Conservation (phyloP, 2,888 invertebrate species). For the Sisyra nigra region DNA sequence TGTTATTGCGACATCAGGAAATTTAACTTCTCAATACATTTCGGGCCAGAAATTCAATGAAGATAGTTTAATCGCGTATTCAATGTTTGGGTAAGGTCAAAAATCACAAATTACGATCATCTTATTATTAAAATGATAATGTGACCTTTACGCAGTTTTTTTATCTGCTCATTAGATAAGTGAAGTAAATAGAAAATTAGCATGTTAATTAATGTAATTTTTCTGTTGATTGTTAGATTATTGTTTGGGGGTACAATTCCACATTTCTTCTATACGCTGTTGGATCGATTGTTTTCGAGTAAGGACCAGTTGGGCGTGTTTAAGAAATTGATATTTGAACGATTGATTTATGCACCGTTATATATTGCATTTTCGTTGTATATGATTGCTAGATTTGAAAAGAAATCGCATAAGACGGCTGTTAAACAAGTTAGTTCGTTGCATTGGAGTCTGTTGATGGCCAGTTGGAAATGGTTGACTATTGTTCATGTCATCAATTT, state of each 20-base stretch:
- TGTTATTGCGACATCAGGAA: slow-evolving; percentile 53
- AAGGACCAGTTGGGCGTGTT: slow-evolving; percentile 29
- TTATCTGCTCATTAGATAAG: no score
- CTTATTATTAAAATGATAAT: slow-evolving; percentile 8
- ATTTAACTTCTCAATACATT: slow-evolving; percentile 54
- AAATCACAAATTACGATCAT: no score
- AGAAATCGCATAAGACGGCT: slow-evolving; percentile 50
- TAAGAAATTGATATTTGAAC: slow-evolving; percentile 51
- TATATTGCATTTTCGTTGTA: slow-evolving; percentile 61
- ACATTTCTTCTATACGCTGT: slow-evolving; percentile 54
- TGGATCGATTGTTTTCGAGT: slow-evolving; percentile 43
- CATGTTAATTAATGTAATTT: slow-evolving; percentile 6
- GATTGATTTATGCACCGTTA: slow-evolving; percentile 52
- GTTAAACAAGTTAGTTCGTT: slow-evolving; percentile 42
- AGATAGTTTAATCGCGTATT: slow-evolving; percentile 56
- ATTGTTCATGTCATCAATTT: slow-evolving; percentile 58
- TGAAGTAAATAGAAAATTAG: slow-evolving; percentile 2
- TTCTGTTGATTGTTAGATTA: slow-evolving; percentile 32
- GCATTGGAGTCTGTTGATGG: slow-evolving; percentile 46
- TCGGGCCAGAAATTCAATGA: slow-evolving; percentile 47
- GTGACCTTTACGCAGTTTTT: not conserved
- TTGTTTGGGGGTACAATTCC: slow-evolving; percentile 68
- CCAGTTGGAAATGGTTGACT: slow-evolving; percentile 66
- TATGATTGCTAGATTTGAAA: slow-evolving; percentile 57
- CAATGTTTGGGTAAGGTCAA: slow-evolving; percentile 49